Conservation (phyloP, 2,113 vertebrate species). For the Epinephelus fuscoguttatus region DNA sequence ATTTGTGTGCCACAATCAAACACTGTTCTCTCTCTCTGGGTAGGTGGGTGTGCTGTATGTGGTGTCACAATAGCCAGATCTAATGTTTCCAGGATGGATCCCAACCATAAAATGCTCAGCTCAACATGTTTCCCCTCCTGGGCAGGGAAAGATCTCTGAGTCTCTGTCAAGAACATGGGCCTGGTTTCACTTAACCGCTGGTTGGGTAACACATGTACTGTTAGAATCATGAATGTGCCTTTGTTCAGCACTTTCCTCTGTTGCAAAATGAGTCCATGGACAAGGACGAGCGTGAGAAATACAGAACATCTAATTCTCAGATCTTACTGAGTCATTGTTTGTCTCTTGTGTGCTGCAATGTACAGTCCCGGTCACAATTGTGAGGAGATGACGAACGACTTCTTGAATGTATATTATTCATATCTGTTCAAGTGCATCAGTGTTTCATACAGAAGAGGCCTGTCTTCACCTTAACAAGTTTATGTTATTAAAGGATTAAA, state of each 20-base stretch:
- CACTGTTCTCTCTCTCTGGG: slow-evolving; percentile 19
- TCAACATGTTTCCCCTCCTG: slow-evolving; percentile 65
- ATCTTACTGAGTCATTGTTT: slow-evolving; percentile 41
- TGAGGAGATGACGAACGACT: not conserved
- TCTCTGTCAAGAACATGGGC: slow-evolving; percentile 63
- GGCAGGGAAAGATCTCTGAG: slow-evolving; percentile 58
- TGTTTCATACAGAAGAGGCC: not conserved
- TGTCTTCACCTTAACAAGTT: not conserved
- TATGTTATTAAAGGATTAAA: not conserved
- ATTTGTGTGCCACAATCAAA: slow-evolving; percentile 50
- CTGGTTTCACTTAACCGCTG: slow-evolving; percentile 76
- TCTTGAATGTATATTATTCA: not conserved
- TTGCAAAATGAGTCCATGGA: slow-evolving; percentile 54
- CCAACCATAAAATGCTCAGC: slow-evolving; percentile 62
- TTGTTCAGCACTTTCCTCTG: slow-evolving; percentile 64
- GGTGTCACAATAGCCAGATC: slow-evolving; percentile 64
- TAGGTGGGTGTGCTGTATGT: slow-evolving; percentile 55
- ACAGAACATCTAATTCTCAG: slow-evolving; percentile 19
- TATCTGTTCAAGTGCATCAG: not conserved
- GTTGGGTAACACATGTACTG: slow-evolving; percentile 74
- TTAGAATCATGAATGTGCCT: slow-evolving; percentile 72
- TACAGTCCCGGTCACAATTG: not conserved
- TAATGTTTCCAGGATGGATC: slow-evolving; percentile 73
- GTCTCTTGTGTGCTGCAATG: not conserved
- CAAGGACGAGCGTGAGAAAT: slow-evolving; percentile 58